Percentiles rank a stretch among this genome's conserved stretches.
Evolutionary conservation across 2,888 invertebrate genomes (phyloP).

Genomic region (Torymus texanus): DNA sequence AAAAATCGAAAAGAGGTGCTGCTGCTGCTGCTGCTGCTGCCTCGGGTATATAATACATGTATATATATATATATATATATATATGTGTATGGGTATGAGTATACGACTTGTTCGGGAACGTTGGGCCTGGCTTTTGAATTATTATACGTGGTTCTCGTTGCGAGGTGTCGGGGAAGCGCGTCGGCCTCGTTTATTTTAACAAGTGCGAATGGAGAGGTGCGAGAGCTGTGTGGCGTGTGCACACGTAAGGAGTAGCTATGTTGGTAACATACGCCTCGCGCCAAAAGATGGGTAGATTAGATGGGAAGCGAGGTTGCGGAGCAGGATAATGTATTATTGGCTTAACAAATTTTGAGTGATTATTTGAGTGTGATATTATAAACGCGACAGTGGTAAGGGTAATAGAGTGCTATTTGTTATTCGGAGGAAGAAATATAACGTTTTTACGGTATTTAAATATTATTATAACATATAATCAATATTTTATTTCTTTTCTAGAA

Average conservation of each 20-base stretch:
- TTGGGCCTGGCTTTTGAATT: conserved; percentile 32
- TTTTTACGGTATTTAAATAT: no score
- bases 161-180: conserved; percentile 1
- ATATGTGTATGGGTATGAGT: background rate
- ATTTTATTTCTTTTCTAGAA: no score
- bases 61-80: conserved; percentile 30
- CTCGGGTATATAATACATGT: background rate
- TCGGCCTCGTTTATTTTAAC: conserved; percentile 32
- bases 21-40: background rate
- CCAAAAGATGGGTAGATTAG: no score
- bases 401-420: no score
- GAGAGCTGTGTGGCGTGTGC: no score
- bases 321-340: background rate
- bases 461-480: no score
- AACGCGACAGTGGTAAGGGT: no score
- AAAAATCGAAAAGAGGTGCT: conserved; percentile 16
- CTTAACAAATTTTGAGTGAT: background rate
- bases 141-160: conserved; percentile 23
- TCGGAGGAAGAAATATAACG: no score
- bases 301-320: background rate
- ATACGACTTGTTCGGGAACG: no score
- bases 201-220: background rate
- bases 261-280: no score
- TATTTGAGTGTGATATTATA: no score
- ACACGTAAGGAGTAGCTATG: no score